Evolutionary conservation across 2,113 vertebrate genomes (phyloP).

Genomic region (Colinus virginianus): DNA sequence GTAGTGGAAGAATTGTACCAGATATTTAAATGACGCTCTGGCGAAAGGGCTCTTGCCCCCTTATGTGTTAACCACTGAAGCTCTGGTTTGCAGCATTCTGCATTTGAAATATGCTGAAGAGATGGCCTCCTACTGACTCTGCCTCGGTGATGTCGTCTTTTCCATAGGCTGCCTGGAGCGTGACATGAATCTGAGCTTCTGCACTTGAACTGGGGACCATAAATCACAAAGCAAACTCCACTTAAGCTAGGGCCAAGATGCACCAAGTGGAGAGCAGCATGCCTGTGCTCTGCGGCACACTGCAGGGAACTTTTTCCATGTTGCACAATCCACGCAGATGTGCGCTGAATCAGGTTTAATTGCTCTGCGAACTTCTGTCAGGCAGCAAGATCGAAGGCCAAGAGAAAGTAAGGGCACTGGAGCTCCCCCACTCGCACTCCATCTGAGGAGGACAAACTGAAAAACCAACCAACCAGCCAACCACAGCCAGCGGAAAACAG

Average conservation of each 20-base stretch:
- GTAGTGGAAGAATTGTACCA: background rate
- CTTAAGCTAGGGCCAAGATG: background rate
- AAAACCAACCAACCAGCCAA: background rate
- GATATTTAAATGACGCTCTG: background rate
- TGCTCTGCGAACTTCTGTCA: background rate
- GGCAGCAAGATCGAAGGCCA: background rate
- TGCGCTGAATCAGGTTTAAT: background rate
- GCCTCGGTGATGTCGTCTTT: rapidly evolving
- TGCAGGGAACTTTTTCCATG: background rate
- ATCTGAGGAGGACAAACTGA: background rate
- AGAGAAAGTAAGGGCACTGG: background rate
- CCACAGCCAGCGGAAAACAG: background rate
- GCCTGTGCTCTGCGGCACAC: background rate
- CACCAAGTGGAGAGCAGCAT: rapidly evolving
- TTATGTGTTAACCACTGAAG: background rate
- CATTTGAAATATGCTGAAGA: background rate
- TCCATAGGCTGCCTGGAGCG: rapidly evolving
- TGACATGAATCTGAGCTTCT: background rate
- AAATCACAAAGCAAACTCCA: rapidly evolving
- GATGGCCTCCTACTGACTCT: background rate
- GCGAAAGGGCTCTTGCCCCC: background rate
- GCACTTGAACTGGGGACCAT: background rate
- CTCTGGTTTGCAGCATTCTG: background rate
- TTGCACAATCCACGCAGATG: background rate
- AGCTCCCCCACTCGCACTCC: background rate